Conservation (phyloP, 2,888 invertebrate species). For the Ornithoptera alexandrae region DNA sequence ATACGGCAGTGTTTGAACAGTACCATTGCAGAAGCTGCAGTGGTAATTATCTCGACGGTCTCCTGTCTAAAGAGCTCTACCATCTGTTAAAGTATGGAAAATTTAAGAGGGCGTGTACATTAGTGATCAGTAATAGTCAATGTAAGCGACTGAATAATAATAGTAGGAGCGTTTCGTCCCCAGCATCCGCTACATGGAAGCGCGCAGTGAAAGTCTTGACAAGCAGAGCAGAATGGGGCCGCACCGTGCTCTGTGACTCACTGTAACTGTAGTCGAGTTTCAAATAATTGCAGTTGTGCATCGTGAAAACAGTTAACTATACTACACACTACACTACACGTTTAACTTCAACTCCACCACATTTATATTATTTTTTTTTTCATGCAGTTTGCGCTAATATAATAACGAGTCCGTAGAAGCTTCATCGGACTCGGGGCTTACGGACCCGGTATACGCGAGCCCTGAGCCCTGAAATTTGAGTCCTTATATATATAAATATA, state of each 20-base stretch:
- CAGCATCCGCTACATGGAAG: conserved; percentile 11
- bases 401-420: too few relatives aligned
- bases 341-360: background rate
- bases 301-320: conserved; percentile 6
- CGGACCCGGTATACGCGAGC: too few relatives aligned
- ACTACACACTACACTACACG: background rate
- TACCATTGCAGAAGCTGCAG: too few relatives aligned
- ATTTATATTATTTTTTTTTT: background rate
- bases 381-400: too few relatives aligned
- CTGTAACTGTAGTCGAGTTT: conserved; percentile 15
- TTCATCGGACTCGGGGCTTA: too few relatives aligned
- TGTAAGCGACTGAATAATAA: background rate
- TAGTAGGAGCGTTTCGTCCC: conserved; percentile 16
- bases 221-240: conserved; percentile 31
- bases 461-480: too few relatives aligned
- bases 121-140: background rate
- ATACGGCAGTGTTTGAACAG: too few relatives aligned
- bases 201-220: conserved; percentile 30
- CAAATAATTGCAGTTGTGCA: conserved; percentile 21
- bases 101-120: background rate
- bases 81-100: background rate
- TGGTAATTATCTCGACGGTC: too few relatives aligned
- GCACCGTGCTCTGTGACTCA: conserved; percentile 24
- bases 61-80: too few relatives aligned
- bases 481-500: too few relatives aligned